phyloP scores from a whole-genome alignment of 2,797 vertebrate species.

The Phylloscopus collybita region DNA sequence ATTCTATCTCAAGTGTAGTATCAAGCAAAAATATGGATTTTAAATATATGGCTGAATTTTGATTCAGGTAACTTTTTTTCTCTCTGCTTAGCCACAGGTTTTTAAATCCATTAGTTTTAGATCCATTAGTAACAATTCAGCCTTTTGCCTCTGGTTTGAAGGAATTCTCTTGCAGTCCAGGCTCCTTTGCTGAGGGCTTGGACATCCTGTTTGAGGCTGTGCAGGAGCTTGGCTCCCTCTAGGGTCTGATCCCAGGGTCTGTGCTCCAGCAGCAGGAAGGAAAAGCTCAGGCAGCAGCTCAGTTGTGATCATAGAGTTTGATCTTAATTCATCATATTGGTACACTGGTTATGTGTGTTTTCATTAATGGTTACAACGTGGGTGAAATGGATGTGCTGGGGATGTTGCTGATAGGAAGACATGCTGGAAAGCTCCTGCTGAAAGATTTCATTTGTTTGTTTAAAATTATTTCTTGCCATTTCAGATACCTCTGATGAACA shows the following conservation, averaged over 20 bases:
- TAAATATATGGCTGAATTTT: background rate
- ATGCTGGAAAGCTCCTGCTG: background rate
- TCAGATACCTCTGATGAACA: conserved; percentile 83
- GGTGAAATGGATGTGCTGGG: background rate
- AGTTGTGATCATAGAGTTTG: background rate
- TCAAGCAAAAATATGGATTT: background rate
- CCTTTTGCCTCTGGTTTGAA: background rate
- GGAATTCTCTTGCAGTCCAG: background rate
- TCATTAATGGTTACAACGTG: background rate
- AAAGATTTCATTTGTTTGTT: background rate
- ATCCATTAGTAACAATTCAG: background rate
- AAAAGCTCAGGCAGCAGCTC: background rate
- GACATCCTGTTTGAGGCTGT: background rate
- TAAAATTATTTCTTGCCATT: background rate
- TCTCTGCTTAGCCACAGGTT: background rate
- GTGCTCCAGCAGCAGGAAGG: background rate
- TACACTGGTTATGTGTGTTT: background rate
- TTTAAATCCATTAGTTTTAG: background rate
- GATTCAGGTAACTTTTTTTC: background rate
- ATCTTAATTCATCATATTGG: background rate
- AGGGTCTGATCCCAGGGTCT: conserved; percentile 5
- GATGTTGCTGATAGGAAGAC: background rate
- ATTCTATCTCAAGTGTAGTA: background rate
- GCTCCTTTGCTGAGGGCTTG: background rate
- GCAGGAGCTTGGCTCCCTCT: conserved; percentile 52